Evolutionary conservation across 1,140 invertebrate genomes (phyloP).

Genomic region (Cydia amplana): DNA sequence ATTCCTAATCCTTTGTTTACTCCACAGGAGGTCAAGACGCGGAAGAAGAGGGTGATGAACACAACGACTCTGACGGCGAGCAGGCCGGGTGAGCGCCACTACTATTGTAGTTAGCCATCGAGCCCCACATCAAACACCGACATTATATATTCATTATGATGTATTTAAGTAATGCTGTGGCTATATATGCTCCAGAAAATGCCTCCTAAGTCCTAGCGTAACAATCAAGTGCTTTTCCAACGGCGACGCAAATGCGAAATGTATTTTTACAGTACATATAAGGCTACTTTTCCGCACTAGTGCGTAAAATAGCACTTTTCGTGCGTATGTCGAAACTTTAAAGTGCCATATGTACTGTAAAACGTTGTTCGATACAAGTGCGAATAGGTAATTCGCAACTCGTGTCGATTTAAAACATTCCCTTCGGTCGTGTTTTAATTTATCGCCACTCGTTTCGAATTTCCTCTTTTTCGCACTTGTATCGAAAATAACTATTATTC

Average conservation of each 20-base stretch:
- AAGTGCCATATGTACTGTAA: too few species aligned
- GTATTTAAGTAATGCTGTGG: neutral
- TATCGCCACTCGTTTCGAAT: too few species aligned
- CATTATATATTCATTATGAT: neutral
- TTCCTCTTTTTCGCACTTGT: too few species aligned
- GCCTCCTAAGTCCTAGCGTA: conserved; percentile 2
- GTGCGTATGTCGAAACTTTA: too few species aligned
- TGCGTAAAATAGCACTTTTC: too few species aligned
- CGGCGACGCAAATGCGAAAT: neutral
- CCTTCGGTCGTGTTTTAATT: too few species aligned
- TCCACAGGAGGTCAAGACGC: conserved; percentile 46
- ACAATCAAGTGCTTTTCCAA: neutral
- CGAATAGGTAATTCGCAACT: too few species aligned
- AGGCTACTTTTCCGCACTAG: too few species aligned
- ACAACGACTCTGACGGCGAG: conserved; percentile 59
- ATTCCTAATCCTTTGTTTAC: neutral
- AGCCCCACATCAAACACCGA: neutral
- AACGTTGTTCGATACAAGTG: too few species aligned
- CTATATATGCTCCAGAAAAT: neutral
- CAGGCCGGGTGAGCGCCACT: conserved; percentile 45
- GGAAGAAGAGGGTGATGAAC: conserved; percentile 55
- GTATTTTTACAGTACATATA: too few species aligned
- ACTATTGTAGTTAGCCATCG: conserved; percentile 18
- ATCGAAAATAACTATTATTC: too few species aligned
- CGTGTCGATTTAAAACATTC: too few species aligned